Conservation (phyloP, 2,888 invertebrate genomes). For the Hanleya hanleyi region DNA sequence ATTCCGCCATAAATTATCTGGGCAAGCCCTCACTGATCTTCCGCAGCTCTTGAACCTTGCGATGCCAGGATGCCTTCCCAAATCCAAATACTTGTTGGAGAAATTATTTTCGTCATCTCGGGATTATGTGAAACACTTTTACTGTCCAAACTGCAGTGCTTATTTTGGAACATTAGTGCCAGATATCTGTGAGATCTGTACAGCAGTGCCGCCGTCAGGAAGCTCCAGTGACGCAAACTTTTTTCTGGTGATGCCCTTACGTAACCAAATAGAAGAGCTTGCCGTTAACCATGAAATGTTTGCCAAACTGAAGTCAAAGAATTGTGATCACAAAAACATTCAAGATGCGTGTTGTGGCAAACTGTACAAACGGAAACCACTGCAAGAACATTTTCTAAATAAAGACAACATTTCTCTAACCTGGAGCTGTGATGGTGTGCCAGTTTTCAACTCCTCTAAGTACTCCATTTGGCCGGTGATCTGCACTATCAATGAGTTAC, state of each 20-base stretch:
- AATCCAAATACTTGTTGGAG: neutral
- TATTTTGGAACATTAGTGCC: neutral
- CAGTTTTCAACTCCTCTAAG: neutral
- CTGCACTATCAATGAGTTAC: neutral
- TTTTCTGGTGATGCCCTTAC: neutral
- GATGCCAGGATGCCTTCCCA: neutral
- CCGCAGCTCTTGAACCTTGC: neutral
- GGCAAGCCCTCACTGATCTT: neutral
- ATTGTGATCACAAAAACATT: neutral
- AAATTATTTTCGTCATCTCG: neutral
- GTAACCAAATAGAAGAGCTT: neutral
- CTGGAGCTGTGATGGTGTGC: neutral
- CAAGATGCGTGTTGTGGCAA: neutral
- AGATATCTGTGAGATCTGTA: neutral
- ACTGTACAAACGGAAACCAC: neutral
- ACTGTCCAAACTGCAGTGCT: neutral
- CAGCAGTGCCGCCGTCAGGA: neutral
- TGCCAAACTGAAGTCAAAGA: neutral
- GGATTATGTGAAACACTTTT: neutral
- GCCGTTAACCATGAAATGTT: neutral
- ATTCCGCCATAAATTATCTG: neutral
- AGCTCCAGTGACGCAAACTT: neutral
- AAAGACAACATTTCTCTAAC: neutral
- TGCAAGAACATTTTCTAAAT: neutral
- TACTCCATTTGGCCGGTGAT: neutral